These are phyloP conservation scores for Clarias magur DNA, from an alignment of 2,113 vertebrate genomes.

Conservation along the genomic window DNA sequence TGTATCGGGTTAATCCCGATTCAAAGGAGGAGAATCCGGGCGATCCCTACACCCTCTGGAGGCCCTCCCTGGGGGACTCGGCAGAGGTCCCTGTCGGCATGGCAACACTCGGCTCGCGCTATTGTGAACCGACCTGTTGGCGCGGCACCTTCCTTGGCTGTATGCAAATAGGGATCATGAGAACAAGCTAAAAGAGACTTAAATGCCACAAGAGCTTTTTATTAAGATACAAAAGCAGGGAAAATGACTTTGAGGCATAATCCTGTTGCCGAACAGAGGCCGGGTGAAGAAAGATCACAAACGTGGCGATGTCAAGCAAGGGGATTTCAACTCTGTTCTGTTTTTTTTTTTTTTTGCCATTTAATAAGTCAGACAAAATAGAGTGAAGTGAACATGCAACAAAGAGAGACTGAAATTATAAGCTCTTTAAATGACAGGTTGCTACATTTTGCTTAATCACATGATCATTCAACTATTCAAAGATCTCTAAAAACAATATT, in stretches of 20 bases:
- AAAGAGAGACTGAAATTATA: not conserved
- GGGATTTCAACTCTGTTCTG: not conserved
- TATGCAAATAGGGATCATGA: constrained; percentile 44
- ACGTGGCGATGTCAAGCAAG: not conserved
- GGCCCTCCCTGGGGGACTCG: constrained; percentile 58
- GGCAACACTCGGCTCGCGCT: constrained; percentile 42
- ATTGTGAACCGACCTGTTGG: constrained; percentile 32
- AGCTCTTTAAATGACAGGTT: not conserved
- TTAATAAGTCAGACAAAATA: not conserved
- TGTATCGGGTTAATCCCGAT: constrained; percentile 74
- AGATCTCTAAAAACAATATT: no score
- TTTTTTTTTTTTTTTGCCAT: not conserved
- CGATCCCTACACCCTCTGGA: constrained; percentile 63
- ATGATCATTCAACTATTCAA: not conserved
- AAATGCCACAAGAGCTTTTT: constrained; percentile 45
- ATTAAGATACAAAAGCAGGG: constrained; percentile 44
- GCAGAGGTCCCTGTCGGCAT: constrained; percentile 35
- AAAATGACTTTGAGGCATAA: constrained; percentile 34
- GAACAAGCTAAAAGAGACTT: constrained; percentile 44
- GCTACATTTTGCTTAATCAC: not conserved
- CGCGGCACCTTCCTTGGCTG: constrained; percentile 35
- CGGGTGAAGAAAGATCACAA: constrained; percentile 33
- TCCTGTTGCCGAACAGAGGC: constrained; percentile 6
- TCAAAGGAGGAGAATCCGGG: constrained; percentile 66
- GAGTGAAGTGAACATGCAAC: not conserved